Evolutionary conservation across 2,113 vertebrate genomes (phyloP).

Genomic region (Oreocharis arfaki): DNA sequence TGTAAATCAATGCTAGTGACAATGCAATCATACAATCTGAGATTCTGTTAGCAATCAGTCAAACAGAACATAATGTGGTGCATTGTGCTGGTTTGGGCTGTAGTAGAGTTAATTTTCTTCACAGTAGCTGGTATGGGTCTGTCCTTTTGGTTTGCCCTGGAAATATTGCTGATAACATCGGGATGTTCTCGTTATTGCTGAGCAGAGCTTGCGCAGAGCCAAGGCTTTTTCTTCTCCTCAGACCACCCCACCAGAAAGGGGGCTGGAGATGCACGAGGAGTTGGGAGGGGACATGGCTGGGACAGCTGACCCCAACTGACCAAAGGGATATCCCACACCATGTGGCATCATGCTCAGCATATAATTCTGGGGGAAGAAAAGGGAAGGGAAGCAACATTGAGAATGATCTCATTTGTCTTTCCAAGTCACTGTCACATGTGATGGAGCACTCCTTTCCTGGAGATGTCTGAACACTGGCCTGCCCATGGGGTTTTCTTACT

Average conservation of each 20-base stretch:
- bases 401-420: not conserved
- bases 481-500: not conserved
- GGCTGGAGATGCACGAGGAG: no score
- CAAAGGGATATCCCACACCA: not conserved
- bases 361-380: not conserved
- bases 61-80: not conserved
- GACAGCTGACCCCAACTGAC: not conserved
- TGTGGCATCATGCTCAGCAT: no score
- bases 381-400: accelerated
- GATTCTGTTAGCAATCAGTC: not conserved
- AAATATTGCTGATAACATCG: not conserved
- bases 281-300: not conserved
- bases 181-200: not conserved
- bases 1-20: accelerated
- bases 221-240: not conserved
- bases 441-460: not conserved
- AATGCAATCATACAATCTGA: not conserved
- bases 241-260: accelerated
- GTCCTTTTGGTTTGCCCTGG: not conserved
- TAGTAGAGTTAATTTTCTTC: not conserved
- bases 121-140: not conserved
- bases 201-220: not conserved
- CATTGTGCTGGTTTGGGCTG: not conserved
- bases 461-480: not conserved
- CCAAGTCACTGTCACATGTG: not conserved